A percentile compares a stretch with the other conserved stretches of the same genome.
These are phyloP conservation scores for Tetrax tetrax DNA, from an alignment of 2,113 vertebrate species.

Conservation along the genomic window DNA sequence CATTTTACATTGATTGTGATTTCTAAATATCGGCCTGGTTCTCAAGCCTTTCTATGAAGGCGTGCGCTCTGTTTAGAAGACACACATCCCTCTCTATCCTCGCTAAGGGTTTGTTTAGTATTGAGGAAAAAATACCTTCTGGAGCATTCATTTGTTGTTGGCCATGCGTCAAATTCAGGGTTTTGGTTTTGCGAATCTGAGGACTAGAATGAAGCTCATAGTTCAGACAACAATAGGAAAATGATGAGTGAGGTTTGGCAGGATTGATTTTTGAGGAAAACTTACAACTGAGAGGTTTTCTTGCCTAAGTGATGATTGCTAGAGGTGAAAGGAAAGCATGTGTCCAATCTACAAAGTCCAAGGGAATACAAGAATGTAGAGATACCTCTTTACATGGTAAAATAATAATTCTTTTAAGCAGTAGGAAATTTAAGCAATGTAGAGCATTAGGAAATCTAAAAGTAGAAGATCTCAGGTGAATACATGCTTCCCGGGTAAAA, in stretches of 20 bases:
- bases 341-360: not conserved
- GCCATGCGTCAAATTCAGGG: not conserved
- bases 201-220: not conserved
- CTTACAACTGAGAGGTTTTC: not conserved
- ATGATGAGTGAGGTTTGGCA: not conserved
- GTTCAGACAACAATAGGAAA: not conserved
- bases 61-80: accelerated
- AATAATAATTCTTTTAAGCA: not conserved
- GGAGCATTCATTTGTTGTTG: not conserved
- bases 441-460: not conserved
- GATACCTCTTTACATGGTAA: not conserved
- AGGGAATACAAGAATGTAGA: not conserved
- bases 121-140: not conserved
- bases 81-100: not conserved
- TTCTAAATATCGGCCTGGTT: not conserved
- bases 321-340: not conserved
- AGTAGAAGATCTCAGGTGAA: not conserved
- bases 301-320: not conserved
- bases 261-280: not conserved
- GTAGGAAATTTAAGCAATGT: not conserved
- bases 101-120: not conserved
- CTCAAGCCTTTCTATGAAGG: not conserved
- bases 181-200: not conserved
- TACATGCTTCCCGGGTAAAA: not conserved
- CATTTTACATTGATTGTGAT: not conserved